Base-by-base conservation (phyloP, 2,113 vertebrate genomes). In the Condylura cristata region DNA sequence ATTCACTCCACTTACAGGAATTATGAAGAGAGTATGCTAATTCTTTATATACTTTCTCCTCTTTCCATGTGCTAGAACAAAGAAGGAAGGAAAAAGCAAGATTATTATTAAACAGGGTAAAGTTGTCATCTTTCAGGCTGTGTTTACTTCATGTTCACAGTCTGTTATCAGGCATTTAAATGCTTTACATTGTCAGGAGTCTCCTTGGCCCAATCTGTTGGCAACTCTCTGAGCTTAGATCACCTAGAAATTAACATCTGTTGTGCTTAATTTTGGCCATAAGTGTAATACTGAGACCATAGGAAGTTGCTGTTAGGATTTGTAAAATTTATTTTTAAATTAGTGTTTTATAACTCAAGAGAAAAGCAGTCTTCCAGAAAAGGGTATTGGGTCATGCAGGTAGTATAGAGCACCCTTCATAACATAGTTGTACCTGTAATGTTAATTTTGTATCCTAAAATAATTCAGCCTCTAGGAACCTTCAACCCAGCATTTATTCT, bases 311-410 rank as follows among this genome's bases (percentile, higher is more conserved):
- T 44, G 30, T 74, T 92, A 46, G 81, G 0, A 63, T 24, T 44
- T 37, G 0, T 93, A 87, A 85, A 61, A 63, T 70, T 65, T 78
- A 51, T 65, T 89, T 96, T 85, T 56, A 88, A 85, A 41, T 93
- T 66, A 74, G 30, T 41, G 32, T 46, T 72, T 70, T 22, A 68
- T 6, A 39, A 68, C 63, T 81, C 81, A 86, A 6, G 22, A 68
- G 84, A 66, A 89, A 91, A 63, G 63, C 56, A 44, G 34, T 48
- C 63, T 83, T 88, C 65, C 24, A 66, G 63, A 86, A 60, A 58
- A 89, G 6, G 7, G 7, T 24, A n/a, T 61, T 70, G 48, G 53
- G 39, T 72, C 75, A 46, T 51, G 3, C 41, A 70, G 20, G 26
- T 92, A 41, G 60, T 83, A 28, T 17, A 79, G 63, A 53, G 10